Evolutionary conservation across 2,888 invertebrate species (phyloP).

Genomic region (Pyrochroa serraticornis): DNA sequence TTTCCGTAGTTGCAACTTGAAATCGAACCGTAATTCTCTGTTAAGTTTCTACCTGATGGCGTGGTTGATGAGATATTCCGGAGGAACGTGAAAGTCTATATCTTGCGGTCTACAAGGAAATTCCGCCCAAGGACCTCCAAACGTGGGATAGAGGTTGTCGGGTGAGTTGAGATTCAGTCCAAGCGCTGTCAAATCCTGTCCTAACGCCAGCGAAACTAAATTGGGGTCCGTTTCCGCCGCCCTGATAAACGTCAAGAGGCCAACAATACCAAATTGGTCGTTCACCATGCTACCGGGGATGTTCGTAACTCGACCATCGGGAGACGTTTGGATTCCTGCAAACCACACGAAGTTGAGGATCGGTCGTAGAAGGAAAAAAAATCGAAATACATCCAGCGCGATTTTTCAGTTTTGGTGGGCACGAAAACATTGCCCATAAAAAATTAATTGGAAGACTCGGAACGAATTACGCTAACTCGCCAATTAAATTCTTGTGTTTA

Average conservation of each 20-base stretch:
- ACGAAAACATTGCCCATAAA: no score
- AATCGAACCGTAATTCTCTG: no score
- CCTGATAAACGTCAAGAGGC: slow-evolving; percentile 95
- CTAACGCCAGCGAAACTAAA: slow-evolving; percentile 93
- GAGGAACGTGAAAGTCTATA: slow-evolving; percentile 97
- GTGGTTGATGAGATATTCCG: slow-evolving; percentile 97
- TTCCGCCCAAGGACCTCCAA: slow-evolving; percentile 99
- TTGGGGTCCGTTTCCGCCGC: slow-evolving; percentile 98
- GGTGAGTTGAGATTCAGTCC: slow-evolving; percentile 98
- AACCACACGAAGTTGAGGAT: neutral
- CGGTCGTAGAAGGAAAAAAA: neutral
- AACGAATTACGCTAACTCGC: no score
- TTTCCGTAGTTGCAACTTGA: no score
- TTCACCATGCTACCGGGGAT: slow-evolving; percentile 99
- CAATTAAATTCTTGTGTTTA: no score
- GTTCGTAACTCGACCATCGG: slow-evolving; percentile 97
- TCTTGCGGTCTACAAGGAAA: slow-evolving; percentile 98
- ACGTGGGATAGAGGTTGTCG: slow-evolving; percentile 97
- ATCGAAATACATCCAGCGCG: neutral
- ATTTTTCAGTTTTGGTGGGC: no score
- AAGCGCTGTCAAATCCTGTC: slow-evolving; percentile 96
- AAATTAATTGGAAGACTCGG: no score
- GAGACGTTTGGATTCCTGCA: slow-evolving; percentile 89
- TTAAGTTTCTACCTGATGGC: slow-evolving; percentile 82
- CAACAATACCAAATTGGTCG: slow-evolving; percentile 99